Base-by-base conservation (phyloP, 2,113 vertebrate species). In the Choloepus hoffmanni region DNA sequence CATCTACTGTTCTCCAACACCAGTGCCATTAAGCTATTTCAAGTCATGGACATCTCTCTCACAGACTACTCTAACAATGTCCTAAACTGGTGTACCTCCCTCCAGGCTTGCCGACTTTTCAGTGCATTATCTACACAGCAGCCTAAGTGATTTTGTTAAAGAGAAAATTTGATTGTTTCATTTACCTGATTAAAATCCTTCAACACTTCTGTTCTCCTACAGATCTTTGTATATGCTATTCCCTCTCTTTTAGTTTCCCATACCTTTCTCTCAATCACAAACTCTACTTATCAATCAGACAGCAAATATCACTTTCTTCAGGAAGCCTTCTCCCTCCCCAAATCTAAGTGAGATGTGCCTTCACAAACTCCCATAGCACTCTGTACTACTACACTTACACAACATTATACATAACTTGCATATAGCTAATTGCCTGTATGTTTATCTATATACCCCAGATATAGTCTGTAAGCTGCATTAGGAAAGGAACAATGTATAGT, bases 141-240 rank as follows among this genome's bases (percentile, higher is more conserved):
- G 36, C n/a, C 85, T n/a, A 84, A 43, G 50, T 84, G 4, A 89
- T 87, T 84, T 97, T 94, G 83, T 87, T 53, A 62, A 78, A 45
- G 28, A 94, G 30, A 94, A 85, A 94, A 85, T 15, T 2, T 26
- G 13, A 65, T 36, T 86, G 19, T 82, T 53, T 90, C 67, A 85
- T 82, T 82, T 82, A 81, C 48, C 4, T 36, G 33, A 93, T 67
- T 76, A 89, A 65, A 85, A 90, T 76, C 68, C 23, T 84, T 92
- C 50, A 82, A 45, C 21, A 77, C 23, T 70, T 79, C 24, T 45
- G 14, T 55, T 83, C 14, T 50, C 15, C 26, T 89, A 43, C 68
- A 92, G 18, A 18, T 90, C 48, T 96, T 23, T 76, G 36, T 8
- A 84, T 26, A 89, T 7, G 60, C 58, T 76, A 60, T 36, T 91